A percentile compares a stretch with the other conserved stretches of the same genome.
Conservation (phyloP, 2,797 vertebrate species). For the Hapalemur alaotrensis region DNA sequence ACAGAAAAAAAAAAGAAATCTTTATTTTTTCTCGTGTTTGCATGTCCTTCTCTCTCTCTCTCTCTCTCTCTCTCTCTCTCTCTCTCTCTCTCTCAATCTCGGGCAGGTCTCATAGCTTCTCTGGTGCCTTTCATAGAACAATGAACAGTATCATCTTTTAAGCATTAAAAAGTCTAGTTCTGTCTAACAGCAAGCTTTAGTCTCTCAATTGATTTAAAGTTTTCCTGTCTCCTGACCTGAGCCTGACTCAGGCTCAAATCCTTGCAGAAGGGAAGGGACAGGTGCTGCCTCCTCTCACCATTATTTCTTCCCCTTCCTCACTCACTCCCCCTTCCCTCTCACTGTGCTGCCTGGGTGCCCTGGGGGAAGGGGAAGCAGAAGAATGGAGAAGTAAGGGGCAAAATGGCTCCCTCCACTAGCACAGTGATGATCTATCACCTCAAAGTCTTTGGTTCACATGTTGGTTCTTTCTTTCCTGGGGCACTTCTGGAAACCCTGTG, state of each 20-base stretch:
- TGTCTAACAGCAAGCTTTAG: background rate
- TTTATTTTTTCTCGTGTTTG: background rate
- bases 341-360: background rate
- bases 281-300: accelerated
- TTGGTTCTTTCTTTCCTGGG: background rate
- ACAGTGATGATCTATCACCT: background rate
- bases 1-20: background rate
- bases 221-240: background rate
- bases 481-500: background rate
- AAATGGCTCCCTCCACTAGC: background rate
- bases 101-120: background rate
- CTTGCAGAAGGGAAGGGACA: background rate
- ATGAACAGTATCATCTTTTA: background rate
- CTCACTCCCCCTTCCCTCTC: background rate
- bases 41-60: background rate
- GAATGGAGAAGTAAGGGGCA: too few relatives aligned
- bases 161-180: background rate
- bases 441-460: background rate
- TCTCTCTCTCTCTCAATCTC: background rate
- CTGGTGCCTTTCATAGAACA: background rate
- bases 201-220: background rate
- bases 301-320: accelerated
- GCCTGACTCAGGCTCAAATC: background rate
- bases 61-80: background rate
- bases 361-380: background rate